Evolutionary conservation across 1,140 invertebrate species (phyloP), one percentile per base, ranked within the genome.

Genomic region (Danaus plexippus): DNA sequence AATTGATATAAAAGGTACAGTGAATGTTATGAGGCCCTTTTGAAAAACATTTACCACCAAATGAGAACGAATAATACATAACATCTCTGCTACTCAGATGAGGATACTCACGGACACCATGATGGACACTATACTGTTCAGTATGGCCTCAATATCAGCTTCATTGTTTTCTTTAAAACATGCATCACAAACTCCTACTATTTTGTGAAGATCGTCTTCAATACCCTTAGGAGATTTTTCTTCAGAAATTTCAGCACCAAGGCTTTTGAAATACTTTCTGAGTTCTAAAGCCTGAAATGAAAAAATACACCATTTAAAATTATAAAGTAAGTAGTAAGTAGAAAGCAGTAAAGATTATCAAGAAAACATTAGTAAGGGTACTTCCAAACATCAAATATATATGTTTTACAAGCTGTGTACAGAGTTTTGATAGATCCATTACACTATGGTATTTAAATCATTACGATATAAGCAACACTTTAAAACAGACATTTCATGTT

Each of bases 191-290:
- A 96, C 96, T 52, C 94, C 94, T 73, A 98, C 97, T 64, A 98
- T 97, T 86, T 98, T 96, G 77, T 96, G 94, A 56, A 98, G 88
- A 89, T 98, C 96, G 90, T 96, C 94, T 80, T 97, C 94, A 66
- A 97, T 93, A 9, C 95, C 96, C 88, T 96, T 96, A 1, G 92
- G 90, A 8, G 94, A 94, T 73, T 95, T 95, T 77, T 97, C 95
- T 73, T 95, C 94, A 2, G 95, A 95, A 66, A 98, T 95, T 88
- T 97, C 95, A 22, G 96, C 96, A 40, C 96, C 96, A 12, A 97
- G 88, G 61, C 92, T 92, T 86, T 97, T 97, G 64, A 98, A 94
- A 88, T 96, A 97, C 50, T 91, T 91, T 62, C 96, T 88, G 11
- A 98, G 86, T 86, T 98, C 96, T 85, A 93, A 91, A 11, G 95